Evolutionary conservation across 2,888 invertebrate species (phyloP), one percentile per base, ranked within the genome.

Genomic region (Meliscaeva auricollis): DNA sequence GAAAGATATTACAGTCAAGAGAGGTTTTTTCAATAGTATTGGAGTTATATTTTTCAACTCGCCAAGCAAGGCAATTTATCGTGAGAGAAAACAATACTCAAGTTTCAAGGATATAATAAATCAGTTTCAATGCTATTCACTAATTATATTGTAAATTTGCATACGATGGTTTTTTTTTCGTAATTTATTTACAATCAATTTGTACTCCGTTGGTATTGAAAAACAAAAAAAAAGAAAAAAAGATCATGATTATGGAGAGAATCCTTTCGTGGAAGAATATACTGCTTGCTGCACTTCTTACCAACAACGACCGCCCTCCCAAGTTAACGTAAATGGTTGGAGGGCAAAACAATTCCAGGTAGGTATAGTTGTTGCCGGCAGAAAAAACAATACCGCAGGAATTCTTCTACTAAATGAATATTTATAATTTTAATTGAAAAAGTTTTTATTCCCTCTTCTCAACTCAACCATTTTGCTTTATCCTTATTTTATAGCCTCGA

Each of bases 361-460:
- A 80, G 60, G 17, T 15, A 7, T 3, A 44, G 56, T 56, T 35
- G n/a, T 38, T 56, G 52, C 35, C 32, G 60, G 32, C 2, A 38
- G n/a, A 38, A n/a, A n/a, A 68, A 76, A 77, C 81, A 69, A 77
- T 69, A 77, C 69, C 69, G 69, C 64, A 77, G 85, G 77, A 81
- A n/a, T n/a, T n/a, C 73, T 81, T 77, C 46, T 77, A 68, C 85
- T 77, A 85, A 85, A 85, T 85, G 85, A 85, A 85, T 85, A 85
- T 85, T 85, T 85, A 85, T 85, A 85, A 85, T 85, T 85, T 85
- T 85, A 85, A 85, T 85, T 85, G 85, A 81, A 85, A 85, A 85
- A 85, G 48, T 85, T 85, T 81, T 73, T 9, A 52, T 35, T 46
- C 58, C 41, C 50, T 41, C 60, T 17, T 17, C 32, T 13, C 32